These are phyloP conservation scores for Poeciliopsis gracilis DNA, from an alignment of 2,797 vertebrate species.

Conservation along the genomic window DNA sequence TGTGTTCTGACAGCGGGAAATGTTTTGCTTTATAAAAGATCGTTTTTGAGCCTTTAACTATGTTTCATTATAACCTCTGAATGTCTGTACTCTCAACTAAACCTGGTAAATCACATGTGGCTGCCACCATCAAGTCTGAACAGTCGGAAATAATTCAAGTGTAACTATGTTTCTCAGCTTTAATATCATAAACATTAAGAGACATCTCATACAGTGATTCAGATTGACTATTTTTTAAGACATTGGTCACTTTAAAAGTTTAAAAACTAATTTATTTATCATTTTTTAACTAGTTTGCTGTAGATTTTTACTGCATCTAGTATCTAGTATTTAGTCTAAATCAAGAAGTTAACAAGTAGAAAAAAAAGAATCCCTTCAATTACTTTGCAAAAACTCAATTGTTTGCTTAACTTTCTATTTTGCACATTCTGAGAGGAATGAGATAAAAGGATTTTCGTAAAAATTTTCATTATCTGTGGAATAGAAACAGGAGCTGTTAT, in stretches of 20 bases:
- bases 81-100: background rate
- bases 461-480: background rate
- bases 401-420: background rate
- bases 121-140: no score
- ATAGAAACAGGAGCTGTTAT: constrained; percentile 10
- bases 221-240: background rate
- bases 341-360: background rate
- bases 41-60: background rate
- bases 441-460: background rate
- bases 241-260: background rate
- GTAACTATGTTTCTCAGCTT: background rate
- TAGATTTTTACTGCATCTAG: background rate
- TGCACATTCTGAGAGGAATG: background rate
- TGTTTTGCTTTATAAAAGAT: background rate
- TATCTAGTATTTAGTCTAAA: background rate
- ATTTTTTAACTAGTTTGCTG: background rate
- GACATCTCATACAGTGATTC: background rate
- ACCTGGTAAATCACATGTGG: background rate
- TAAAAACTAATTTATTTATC: background rate
- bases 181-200: background rate
- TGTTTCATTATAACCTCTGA: background rate
- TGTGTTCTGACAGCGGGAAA: background rate
- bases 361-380: background rate
- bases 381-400: background rate
- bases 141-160: no score